phyloP scores from a whole-genome alignment of 2,113 vertebrate genomes.

The Dasyornis broadbenti region DNA sequence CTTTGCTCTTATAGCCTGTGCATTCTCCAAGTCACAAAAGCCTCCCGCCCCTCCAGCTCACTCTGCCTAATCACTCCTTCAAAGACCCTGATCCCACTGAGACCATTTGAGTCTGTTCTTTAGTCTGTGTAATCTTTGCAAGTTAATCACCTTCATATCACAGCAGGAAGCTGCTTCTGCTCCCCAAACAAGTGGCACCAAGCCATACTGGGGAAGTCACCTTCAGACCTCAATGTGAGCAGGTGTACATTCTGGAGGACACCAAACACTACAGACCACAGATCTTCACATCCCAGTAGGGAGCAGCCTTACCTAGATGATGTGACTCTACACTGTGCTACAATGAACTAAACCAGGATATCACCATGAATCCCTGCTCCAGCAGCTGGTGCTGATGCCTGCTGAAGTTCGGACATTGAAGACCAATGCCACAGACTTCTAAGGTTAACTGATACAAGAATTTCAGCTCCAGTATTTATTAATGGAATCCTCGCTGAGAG shows the following conservation, averaged over 20 bases:
- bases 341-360: background rate
- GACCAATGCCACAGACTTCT: background rate
- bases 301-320: background rate
- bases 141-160: background rate
- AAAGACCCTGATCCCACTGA: background rate
- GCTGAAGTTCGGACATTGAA: background rate
- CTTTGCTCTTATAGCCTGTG: background rate
- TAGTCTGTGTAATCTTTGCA: background rate
- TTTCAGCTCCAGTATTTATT: background rate
- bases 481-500: background rate
- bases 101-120: background rate
- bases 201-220: background rate
- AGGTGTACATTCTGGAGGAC: background rate
- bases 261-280: background rate
- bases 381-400: background rate
- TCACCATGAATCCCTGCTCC: background rate
- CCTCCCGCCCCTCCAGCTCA: accelerated
- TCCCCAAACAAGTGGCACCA: background rate
- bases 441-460: background rate
- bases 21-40: background rate
- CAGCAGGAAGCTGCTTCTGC: background rate
- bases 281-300: background rate
- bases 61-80: background rate
- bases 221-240: background rate
- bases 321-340: background rate